phyloP scores from a whole-genome alignment of 2,888 invertebrate species.

The Nesidiocoris tenuis region DNA sequence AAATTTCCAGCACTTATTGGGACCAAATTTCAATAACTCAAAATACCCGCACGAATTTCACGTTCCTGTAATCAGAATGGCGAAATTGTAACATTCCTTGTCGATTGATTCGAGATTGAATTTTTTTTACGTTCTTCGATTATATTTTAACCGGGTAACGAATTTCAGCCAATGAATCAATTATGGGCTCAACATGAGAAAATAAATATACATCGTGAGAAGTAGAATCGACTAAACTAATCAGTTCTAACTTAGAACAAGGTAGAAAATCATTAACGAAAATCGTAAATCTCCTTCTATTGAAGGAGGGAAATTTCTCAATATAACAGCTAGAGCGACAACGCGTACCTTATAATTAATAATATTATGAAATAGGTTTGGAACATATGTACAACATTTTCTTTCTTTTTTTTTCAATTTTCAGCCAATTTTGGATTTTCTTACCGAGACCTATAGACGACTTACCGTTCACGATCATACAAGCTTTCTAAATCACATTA shows the following conservation, averaged over 20 bases:
- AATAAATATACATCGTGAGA: too few species aligned
- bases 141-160: too few species aligned
- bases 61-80: too few species aligned
- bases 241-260: constrained; percentile 44
- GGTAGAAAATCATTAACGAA: constrained; percentile 45
- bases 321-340: constrained; percentile 20
- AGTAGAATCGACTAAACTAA: constrained; percentile 16
- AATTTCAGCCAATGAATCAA: not conserved
- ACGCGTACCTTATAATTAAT: constrained; percentile 34
- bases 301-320: not conserved
- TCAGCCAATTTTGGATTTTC: constrained; percentile 5
- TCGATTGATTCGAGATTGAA: too few species aligned
- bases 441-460: constrained; percentile 43
- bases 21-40: too few species aligned
- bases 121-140: too few species aligned
- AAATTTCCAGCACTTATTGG: too few species aligned
- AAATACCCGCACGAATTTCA: too few species aligned
- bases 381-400: constrained; percentile 48
- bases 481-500: constrained; percentile 50
- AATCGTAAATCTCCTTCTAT: not conserved
- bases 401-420: constrained; percentile 12
- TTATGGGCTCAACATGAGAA: too few species aligned
- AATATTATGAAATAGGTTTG: constrained; percentile 40
- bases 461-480: constrained; percentile 43
- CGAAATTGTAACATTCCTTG: too few species aligned